A percentile compares a stretch with the other conserved stretches of the same genome.
phyloP scores from a whole-genome alignment of 2,888 invertebrate genomes.

The Chalcosyrphus nemorum region DNA sequence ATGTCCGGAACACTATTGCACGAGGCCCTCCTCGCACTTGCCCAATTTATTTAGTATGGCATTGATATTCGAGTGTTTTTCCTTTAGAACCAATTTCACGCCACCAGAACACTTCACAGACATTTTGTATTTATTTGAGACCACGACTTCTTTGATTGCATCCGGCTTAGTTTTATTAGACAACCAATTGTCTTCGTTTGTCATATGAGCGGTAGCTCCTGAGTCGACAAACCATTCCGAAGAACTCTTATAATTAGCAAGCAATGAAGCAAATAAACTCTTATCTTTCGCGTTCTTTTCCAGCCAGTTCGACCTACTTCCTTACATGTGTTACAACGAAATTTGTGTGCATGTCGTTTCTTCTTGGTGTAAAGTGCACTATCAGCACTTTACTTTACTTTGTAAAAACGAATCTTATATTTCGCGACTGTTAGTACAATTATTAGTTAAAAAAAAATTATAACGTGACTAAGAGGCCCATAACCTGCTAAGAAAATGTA shows the following conservation, averaged over 20 bases:
- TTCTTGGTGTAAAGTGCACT: constrained; percentile 27
- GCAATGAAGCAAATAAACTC: constrained; percentile 41
- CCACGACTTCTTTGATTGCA: constrained; percentile 30
- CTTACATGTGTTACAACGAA: constrained; percentile 49
- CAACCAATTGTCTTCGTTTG: constrained; percentile 23
- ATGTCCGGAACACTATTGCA: no score
- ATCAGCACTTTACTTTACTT: neutral
- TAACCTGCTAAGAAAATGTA: no score
- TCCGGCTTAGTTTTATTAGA: constrained; percentile 9
- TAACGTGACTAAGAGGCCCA: neutral
- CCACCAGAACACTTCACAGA: constrained; percentile 46
- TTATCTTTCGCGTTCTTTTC: constrained; percentile 29
- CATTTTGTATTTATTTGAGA: constrained; percentile 50
- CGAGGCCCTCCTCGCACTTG: no score
- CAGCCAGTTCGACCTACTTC: neutral
- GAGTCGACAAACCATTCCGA: constrained; percentile 54
- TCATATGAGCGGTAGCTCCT: constrained; percentile 50
- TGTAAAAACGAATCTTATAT: no score
- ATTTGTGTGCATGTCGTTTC: constrained; percentile 9
- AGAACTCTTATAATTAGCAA: constrained; percentile 38
- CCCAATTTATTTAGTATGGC: neutral
- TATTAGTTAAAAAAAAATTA: neutral
- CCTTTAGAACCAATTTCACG: constrained; percentile 11
- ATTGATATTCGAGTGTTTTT: neutral
- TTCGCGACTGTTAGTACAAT: neutral